Base-by-base conservation (phyloP, 1,140 invertebrate species). In the Sipha flava region DNA sequence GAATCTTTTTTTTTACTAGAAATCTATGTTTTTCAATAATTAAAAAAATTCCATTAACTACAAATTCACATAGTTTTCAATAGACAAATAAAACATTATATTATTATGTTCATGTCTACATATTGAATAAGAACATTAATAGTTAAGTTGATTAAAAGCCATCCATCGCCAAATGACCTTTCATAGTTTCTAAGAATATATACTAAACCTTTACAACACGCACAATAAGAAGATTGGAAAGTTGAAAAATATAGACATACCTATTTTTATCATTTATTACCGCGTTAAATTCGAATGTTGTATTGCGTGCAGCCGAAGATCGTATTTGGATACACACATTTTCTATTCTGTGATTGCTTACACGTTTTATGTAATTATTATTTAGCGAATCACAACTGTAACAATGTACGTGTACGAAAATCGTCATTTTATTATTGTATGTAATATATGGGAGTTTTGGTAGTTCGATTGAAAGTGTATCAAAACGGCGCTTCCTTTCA, bases 401-500 rank as follows among this genome's bases (percentile, higher is more conserved):
- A 40, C 37, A 40, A 40, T 40, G 5, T 6, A 6, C 5, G 10
- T 40, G 37, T 10, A 40, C 37, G 10, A 40, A 40, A 4, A 40
- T 10, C n/a, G n/a, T 4, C 37, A 40, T 4, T 40, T 6, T 10
- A 40, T 10, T 6, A 34, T n/a, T 14, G 18, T n/a, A 14, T 26
- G 14, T 66, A 66, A 70, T 29, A 68, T 26, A 29, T 18, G 23
- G 40, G 7, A 70, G 66, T 70, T 70, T 70, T 70, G 5, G 10
- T n/a, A 57, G n/a, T 34, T 29, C 3, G 29, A 34, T 34, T 37
- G 70, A 75, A 75, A 75, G 70, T 75, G 70, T 75, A 75, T 54
- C 70, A 75, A 75, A 75, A 75, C 31, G n/a, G 12, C 70, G 70
- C 47, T 75, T 75, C 70, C 70, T 75, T 75, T 75, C 70, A 75